Evolutionary conservation across 2,113 vertebrate genomes (phyloP).

Genomic region (Oreochromis tanganicae): DNA sequence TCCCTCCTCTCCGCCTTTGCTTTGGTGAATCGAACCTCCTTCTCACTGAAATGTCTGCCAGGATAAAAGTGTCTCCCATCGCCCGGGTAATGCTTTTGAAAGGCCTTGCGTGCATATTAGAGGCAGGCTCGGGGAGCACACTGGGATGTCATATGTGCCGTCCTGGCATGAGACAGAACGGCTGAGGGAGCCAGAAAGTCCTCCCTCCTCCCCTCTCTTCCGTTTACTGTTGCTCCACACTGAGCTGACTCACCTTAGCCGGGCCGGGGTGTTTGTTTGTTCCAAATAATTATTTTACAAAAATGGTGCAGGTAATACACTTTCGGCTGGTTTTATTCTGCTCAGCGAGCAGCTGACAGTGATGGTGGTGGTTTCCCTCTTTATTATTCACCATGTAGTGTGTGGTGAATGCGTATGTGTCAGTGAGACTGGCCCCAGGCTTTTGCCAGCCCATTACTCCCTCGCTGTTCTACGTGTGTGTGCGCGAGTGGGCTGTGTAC

Average conservation of each 20-base stretch:
- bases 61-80: slow-evolving; percentile 49
- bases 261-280: background rate
- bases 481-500: slow-evolving; percentile 32
- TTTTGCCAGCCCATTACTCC: slow-evolving; percentile 62
- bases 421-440: slow-evolving; percentile 33
- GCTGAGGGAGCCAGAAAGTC: slow-evolving; percentile 13
- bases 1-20: slow-evolving; percentile 1
- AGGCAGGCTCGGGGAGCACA: slow-evolving; percentile 38
- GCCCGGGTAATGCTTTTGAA: slow-evolving; percentile 56
- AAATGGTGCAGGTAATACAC: background rate
- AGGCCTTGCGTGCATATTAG: slow-evolving; percentile 56
- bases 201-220: background rate
- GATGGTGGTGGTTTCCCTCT: slow-evolving; percentile 14
- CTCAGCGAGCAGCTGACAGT: background rate
- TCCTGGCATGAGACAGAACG: slow-evolving; percentile 35
- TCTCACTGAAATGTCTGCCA: slow-evolving; percentile 38
- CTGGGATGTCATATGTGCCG: slow-evolving; percentile 49
- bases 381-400: slow-evolving; percentile 24
- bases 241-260: slow-evolving; percentile 13
- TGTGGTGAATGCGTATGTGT: background rate
- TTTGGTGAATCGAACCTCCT: slow-evolving; percentile 38
- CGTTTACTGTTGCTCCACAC: background rate
- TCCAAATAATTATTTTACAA: slow-evolving; percentile 1
- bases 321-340: background rate
- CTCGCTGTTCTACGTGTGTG: slow-evolving; percentile 36